Base-by-base conservation (phyloP, 2,888 invertebrate species). In the Cosmia trapezina region DNA sequence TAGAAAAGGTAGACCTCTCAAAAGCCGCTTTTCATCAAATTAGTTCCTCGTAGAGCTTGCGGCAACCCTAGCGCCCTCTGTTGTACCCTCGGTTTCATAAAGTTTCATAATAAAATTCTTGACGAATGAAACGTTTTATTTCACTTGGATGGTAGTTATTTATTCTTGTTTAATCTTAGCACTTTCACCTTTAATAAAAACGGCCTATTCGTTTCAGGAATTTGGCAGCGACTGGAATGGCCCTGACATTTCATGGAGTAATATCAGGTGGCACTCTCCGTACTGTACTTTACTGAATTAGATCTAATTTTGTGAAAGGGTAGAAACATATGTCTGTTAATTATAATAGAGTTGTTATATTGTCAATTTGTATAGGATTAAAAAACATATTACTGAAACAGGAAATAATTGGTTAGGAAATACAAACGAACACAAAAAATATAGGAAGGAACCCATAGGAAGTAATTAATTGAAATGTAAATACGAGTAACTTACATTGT, bases 91-190 rank as follows among this genome's bases (percentile, higher is more conserved):
- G 49, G 68, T 64, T 63, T 64, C 75, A 70, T 81, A 82, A 81
- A 81, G 60, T 81, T 81, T 81, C n/a, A 81, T 81, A 70, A 83
- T 80, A 83, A 83, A 77, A 83, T 83, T 77, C 80, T 69, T 83
- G 73, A 80, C 57, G 69, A 73, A 83, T 72, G 70, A 74, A 82
- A 77, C 70, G 73, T 83, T 81, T 78, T 78, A 83, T 83, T 71
- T 75, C 68, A 78, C 72, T 78, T 73, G 59, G 78, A 17, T 7
- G 56, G 63, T 80, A 83, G 76, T 81, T 81, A 79, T 80, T 83
- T 83, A 81, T 82, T 72, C 67, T 68, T 76, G 67, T 72, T 71
- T 70, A 79, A 79, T 79, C 72, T 76, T 51, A 60, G 66, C 56
- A 70, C 59, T 68, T 80, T 69, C 70, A 62, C 75, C 64, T 63